Conservation (phyloP, 2,113 vertebrate species). For the Ameiurus melas region DNA sequence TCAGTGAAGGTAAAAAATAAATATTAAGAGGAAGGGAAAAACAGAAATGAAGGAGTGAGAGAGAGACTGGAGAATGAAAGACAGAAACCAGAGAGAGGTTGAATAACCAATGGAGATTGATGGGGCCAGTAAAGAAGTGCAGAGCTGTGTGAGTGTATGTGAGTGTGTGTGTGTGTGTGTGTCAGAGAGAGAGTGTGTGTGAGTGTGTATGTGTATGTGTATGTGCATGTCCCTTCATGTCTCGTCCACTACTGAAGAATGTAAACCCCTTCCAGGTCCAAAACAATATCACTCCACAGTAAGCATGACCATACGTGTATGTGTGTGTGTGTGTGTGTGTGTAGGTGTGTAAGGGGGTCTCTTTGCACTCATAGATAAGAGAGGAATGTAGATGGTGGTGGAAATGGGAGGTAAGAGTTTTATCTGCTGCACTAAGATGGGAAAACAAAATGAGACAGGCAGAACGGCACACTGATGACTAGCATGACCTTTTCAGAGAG, state of each 20-base stretch:
- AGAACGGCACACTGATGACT: constrained; percentile 15
- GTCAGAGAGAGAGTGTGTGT: background rate
- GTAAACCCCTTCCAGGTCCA: background rate
- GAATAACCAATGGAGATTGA: background rate
- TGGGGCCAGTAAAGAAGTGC: background rate
- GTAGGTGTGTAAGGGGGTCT: background rate
- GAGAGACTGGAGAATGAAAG: background rate
- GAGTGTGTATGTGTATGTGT: background rate
- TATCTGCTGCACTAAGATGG: constrained; percentile 37
- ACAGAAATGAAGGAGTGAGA: background rate
- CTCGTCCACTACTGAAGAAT: background rate
- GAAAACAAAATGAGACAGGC: constrained; percentile 42
- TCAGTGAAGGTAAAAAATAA: background rate
- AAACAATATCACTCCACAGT: background rate
- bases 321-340: constrained; percentile 12
- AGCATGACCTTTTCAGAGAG: constrained; percentile 26
- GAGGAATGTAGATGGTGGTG: constrained; percentile 59
- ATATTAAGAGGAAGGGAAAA: background rate
- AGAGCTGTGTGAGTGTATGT: background rate
- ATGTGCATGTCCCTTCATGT: background rate
- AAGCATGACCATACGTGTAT: background rate
- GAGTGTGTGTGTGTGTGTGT: background rate
- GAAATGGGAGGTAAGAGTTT: constrained; percentile 52
- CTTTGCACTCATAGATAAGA: constrained; percentile 60
- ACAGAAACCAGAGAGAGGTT: constrained; percentile 3